Percentiles rank a stretch among this genome's conserved stretches.
phyloP scores from a whole-genome alignment of 2,113 vertebrate genomes.

The Ondatra zibethicus region DNA sequence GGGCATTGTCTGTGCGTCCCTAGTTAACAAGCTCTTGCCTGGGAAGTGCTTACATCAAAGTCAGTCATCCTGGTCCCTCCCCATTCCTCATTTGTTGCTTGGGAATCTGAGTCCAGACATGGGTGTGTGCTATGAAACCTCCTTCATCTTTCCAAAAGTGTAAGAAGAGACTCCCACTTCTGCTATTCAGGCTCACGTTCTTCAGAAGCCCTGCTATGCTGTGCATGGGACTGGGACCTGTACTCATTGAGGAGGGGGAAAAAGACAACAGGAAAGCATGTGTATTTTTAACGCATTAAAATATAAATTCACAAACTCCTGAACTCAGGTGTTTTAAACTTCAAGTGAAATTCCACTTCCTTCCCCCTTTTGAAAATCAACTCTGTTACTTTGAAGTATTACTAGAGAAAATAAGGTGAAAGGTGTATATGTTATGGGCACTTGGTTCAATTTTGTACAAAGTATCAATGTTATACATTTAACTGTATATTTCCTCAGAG shows the following conservation, averaged over 20 bases:
- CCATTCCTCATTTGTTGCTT: background rate
- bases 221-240: background rate
- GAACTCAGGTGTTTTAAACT: slow-evolving; percentile 44
- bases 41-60: background rate
- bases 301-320: background rate
- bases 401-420: slow-evolving; percentile 66
- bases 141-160: background rate
- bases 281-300: slow-evolving; percentile 41
- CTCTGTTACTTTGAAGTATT: slow-evolving; percentile 62
- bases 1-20: background rate
- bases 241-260: background rate
- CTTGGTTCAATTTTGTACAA: slow-evolving; percentile 53
- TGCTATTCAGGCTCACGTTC: background rate
- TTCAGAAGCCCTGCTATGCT: background rate
- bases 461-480: slow-evolving; percentile 52
- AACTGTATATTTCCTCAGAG: slow-evolving; percentile 56
- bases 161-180: background rate
- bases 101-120: background rate
- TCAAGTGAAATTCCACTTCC: slow-evolving; percentile 25
- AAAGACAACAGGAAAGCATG: background rate
- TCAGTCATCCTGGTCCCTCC: too few relatives aligned
- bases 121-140: background rate
- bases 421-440: background rate
- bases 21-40: background rate
- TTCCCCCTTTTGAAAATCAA: background rate